Evolutionary conservation across 2,797 vertebrate genomes (phyloP).

Genomic region (Eulemur rubriventer): DNA sequence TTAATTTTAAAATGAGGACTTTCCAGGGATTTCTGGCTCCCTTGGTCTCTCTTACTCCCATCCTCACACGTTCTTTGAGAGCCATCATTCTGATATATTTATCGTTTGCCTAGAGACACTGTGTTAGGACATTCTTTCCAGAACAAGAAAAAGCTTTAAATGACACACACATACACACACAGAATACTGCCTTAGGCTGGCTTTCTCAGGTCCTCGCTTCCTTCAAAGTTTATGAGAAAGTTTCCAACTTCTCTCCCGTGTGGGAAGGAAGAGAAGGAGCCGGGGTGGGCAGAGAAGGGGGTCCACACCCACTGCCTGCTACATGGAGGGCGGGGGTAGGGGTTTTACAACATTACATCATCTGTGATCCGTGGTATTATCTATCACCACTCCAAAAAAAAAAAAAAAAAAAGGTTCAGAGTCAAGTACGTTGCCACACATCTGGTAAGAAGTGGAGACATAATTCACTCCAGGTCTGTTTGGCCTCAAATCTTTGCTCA

Average conservation of each 20-base stretch:
- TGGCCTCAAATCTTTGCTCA: background rate
- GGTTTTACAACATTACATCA: fast-evolving
- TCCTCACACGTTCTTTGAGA: background rate
- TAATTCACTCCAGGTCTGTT: background rate
- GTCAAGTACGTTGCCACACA: background rate
- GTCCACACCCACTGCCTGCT: background rate
- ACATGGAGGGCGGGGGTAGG: background rate
- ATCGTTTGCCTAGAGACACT: background rate
- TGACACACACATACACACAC: background rate
- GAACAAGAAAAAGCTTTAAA: background rate
- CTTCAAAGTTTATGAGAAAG: background rate
- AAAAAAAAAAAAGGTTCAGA: background rate
- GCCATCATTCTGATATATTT: background rate
- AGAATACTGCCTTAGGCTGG: background rate
- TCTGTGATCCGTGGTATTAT: background rate
- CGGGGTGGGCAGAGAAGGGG: no score
- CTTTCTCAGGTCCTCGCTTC: background rate
- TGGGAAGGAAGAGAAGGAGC: background rate
- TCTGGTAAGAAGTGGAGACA: background rate
- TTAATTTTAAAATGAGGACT: background rate
- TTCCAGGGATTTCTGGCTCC: background rate
- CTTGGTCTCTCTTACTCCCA: background rate
- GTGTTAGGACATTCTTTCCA: background rate
- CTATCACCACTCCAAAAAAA: background rate
- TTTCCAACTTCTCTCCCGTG: background rate